phyloP scores from a whole-genome alignment of 2,113 vertebrate species.

The Prinia subflava region DNA sequence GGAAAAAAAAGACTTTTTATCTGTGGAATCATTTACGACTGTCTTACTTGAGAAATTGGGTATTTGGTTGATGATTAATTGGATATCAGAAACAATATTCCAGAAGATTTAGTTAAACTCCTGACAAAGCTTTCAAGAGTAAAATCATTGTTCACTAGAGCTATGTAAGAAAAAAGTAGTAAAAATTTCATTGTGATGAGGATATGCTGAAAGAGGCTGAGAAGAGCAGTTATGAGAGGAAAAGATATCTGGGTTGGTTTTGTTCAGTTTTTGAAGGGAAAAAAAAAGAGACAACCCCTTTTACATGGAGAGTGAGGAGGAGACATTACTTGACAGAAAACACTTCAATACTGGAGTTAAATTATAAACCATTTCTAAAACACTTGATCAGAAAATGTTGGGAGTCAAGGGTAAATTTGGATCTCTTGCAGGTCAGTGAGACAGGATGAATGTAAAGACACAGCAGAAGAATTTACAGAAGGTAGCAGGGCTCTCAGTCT shows the following conservation, averaged over 20 bases:
- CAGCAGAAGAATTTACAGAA: neutral
- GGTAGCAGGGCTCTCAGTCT: neutral
- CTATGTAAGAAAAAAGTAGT: neutral
- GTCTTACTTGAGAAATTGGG: neutral
- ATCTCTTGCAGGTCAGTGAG: neutral
- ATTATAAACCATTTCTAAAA: neutral
- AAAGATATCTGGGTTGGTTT: neutral
- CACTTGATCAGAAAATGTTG: neutral
- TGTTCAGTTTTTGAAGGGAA: neutral
- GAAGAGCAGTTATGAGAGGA: neutral
- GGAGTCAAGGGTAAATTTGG: neutral
- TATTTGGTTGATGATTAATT: neutral
- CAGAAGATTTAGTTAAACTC: neutral
- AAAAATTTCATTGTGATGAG: neutral
- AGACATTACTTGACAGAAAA: neutral
- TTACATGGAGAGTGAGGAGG: neutral
- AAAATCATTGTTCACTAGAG: neutral
- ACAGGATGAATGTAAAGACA: neutral
- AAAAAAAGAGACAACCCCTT: accelerated
- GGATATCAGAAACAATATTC: neutral
- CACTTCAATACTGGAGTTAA: neutral
- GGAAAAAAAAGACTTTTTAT: neutral
- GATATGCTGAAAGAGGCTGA: neutral
- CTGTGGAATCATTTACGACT: neutral
- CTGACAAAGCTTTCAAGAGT: neutral